phyloP scores from a whole-genome alignment of 2,113 vertebrate species.

The Hiodon tergisus region DNA sequence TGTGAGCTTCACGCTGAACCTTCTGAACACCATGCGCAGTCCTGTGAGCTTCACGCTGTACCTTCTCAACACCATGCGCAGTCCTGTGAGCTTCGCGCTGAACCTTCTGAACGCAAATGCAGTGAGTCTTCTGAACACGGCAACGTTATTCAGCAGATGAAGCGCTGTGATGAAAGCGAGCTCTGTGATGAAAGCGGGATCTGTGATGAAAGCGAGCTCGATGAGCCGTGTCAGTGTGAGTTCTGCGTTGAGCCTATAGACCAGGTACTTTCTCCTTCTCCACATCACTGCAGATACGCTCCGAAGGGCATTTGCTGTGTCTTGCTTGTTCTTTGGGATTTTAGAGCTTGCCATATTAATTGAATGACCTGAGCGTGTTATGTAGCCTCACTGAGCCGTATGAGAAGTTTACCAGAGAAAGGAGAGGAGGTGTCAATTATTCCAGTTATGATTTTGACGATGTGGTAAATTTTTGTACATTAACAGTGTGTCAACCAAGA shows the following conservation, averaged over 20 bases:
- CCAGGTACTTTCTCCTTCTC: conserved; percentile 4
- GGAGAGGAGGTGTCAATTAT: background rate
- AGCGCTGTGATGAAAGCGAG: background rate
- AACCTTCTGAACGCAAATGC: background rate
- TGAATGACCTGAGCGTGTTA: background rate
- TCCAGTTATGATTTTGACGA: background rate
- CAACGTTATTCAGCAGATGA: conserved; percentile 24
- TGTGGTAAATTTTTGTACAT: too few relatives aligned
- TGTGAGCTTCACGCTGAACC: background rate
- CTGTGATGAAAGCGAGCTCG: conserved; percentile 1
- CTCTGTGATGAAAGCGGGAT: conserved; percentile 7
- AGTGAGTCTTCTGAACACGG: background rate
- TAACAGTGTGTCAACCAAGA: too few relatives aligned
- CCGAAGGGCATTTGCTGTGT: background rate
- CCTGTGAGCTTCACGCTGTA: background rate
- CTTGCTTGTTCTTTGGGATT: background rate
- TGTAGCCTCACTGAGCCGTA: background rate
- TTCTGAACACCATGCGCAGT: background rate
- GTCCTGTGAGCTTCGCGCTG: background rate
- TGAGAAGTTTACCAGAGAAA: background rate
- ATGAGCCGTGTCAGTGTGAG: conserved; percentile 4
- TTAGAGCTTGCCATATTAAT: background rate
- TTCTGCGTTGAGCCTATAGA: conserved; percentile 9
- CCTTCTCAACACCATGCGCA: background rate
- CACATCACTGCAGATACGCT: background rate